Conservation (phyloP, 2,888 invertebrate genomes). For the Oscheius myriophilus region DNA sequence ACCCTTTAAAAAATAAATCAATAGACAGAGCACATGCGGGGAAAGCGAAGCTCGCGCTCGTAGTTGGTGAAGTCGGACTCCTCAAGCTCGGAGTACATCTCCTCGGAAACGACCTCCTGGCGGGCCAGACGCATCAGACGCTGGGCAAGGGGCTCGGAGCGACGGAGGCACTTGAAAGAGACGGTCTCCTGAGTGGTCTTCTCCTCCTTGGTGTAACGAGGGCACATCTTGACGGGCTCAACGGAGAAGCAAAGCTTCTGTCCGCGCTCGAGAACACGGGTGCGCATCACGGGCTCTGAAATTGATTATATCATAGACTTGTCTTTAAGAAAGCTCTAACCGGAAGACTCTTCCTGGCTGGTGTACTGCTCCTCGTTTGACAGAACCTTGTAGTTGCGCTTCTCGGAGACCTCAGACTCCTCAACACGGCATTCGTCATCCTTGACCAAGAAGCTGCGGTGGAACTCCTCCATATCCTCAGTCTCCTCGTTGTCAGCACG, state of each 20-base stretch:
- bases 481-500: conserved; percentile 36
- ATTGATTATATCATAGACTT: neutral
- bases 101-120: conserved; percentile 33
- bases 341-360: neutral
- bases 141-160: conserved; percentile 37
- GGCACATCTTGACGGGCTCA: conserved; percentile 56
- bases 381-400: conserved; percentile 43
- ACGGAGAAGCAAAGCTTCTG: conserved; percentile 64
- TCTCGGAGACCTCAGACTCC: conserved; percentile 37
- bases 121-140: conserved; percentile 41
- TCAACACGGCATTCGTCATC: conserved; percentile 47
- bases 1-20: neutral
- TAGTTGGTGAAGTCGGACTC: conserved; percentile 12
- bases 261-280: conserved; percentile 55
- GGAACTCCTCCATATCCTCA: conserved; percentile 54
- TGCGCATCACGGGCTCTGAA: conserved; percentile 48
- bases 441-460: conserved; percentile 58
- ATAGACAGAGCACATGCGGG: conserved; percentile 27
- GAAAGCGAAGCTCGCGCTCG: conserved; percentile 20
- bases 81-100: conserved; percentile 21
- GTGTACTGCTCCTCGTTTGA: conserved; percentile 27
- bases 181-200: conserved; percentile 42
- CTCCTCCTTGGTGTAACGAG: conserved; percentile 27
- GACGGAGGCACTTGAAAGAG: conserved; percentile 42
- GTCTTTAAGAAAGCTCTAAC: neutral